A percentile compares a stretch with the other conserved stretches of the same genome.
Evolutionary conservation across 92 coral and sea anemone genomes (phyloP).

Genomic region (Bergia puertoricense): DNA sequence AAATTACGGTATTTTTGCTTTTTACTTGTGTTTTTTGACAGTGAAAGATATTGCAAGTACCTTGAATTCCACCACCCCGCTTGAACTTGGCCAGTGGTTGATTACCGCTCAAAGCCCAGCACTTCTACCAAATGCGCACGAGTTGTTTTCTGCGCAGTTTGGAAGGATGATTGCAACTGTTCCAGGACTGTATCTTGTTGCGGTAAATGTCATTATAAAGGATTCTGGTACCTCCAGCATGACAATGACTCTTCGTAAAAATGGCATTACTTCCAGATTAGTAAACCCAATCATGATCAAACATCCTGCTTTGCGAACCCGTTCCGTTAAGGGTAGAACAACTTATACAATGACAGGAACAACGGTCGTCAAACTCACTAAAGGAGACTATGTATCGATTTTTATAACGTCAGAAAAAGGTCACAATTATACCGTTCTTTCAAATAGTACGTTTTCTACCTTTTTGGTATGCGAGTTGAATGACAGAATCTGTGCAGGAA

Average conservation of each 20-base stretch:
- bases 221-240: constrained; percentile 17
- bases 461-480: constrained; percentile 3
- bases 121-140: not conserved
- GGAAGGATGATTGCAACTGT: not conserved
- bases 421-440: not conserved
- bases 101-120: not conserved
- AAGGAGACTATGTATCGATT: constrained; percentile 4
- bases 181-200: constrained; percentile 12
- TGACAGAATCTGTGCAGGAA: constrained; percentile 30
- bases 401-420: constrained; percentile 4
- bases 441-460: constrained; percentile 25
- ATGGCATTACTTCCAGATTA: not conserved
- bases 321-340: not conserved
- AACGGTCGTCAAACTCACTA: not conserved
- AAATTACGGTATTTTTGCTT: not conserved
- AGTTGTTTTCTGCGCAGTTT: not conserved
- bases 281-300: constrained; percentile 7
- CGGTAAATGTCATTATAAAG: constrained; percentile 10
- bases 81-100: constrained; percentile 28
- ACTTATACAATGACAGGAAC: constrained; percentile 18
- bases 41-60: constrained; percentile 3
- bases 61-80: constrained; percentile 15
- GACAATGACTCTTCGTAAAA: constrained; percentile 3
- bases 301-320: constrained; percentile 1
- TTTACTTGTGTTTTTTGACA: not conserved